Evolutionary conservation across 2,888 invertebrate species (phyloP), one percentile per base, ranked within the genome.

Genomic region (Synanthedon tipuliformis): DNA sequence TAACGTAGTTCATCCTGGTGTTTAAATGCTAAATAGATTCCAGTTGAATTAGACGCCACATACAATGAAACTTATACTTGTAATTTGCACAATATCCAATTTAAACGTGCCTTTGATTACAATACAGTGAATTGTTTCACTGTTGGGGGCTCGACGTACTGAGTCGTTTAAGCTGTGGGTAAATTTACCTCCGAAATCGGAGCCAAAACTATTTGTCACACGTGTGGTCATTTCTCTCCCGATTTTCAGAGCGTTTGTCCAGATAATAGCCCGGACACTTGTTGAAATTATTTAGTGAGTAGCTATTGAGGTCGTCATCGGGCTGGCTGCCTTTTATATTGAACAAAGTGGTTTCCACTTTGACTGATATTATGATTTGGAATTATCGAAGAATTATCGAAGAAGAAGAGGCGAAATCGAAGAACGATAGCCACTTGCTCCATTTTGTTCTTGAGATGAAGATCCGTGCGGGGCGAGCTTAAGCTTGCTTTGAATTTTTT

Each of bases 181-280:
- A 15, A 51, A 51, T 40, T 51, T 41, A 51, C 41, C 41, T 40
- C 15, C 15, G 40, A 15, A 15, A 50, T 50, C 34, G 13, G 45
- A 45, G 45, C 45, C 45, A 52, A 55, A 51, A 34, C 57, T 23
- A 59, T 68, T 65, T 60, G 58, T 61, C 62, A 59, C 61, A 59
- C 52, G 52, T 57, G 54, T 53, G 55, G 40, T 56, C 55, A 23
- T 55, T 55, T 57, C 56, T 55, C 45, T 52, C 53, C 27, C 40
- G 54, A 51, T 60, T 67, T 67, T 65, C 61, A 57, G 59, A 57
- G 59, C 15, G 52, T 61, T 56, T 55, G 56, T 56, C 58, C 52
- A 56, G 59, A 64, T 65, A 59, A 60, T 66, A 63, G 64, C 63
- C 65, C 66, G 62, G 71, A 54, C 54, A 51, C 54, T 54, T 54